A percentile compares a stretch with the other conserved stretches of the same genome.
These are phyloP conservation scores for Ormia ochracea DNA, from an alignment of 2,888 invertebrate species.

Conservation along the genomic window DNA sequence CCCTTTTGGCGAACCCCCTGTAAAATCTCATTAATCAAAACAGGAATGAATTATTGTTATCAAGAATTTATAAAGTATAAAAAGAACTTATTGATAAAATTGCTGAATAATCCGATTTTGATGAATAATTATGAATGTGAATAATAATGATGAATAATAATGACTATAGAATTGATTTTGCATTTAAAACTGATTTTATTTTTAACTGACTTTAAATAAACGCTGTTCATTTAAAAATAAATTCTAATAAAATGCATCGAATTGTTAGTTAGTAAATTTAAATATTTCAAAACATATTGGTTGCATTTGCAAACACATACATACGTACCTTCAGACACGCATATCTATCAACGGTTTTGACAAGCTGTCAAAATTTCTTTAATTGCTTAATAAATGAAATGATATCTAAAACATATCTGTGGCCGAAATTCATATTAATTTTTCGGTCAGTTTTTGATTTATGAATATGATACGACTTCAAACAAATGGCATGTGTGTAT, in stretches of 20 bases:
- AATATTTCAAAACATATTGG: neutral
- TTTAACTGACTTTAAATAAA: too few species aligned
- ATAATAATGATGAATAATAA: too few species aligned
- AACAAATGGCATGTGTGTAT: neutral
- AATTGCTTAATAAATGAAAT: slow-evolving; percentile 11
- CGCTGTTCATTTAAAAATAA: neutral
- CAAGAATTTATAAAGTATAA: too few species aligned
- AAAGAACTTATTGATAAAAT: too few species aligned
- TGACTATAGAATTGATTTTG: too few species aligned
- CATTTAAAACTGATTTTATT: too few species aligned
- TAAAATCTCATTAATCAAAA: too few species aligned
- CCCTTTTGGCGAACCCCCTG: too few species aligned
- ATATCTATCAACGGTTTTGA: neutral
- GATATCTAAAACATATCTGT: neutral
- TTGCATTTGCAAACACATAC: neutral
- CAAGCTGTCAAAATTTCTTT: slow-evolving; percentile 30
- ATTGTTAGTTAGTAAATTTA: neutral
- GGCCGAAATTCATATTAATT: neutral
- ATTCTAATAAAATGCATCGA: neutral
- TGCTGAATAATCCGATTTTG: too few species aligned
- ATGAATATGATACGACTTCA: neutral
- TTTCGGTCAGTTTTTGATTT: slow-evolving; percentile 12
- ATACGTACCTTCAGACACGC: neutral
- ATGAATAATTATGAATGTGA: too few species aligned
- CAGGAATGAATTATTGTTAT: too few species aligned